Conservation (phyloP, 2,888 invertebrate genomes). For the Coelinius sp. region DNA sequence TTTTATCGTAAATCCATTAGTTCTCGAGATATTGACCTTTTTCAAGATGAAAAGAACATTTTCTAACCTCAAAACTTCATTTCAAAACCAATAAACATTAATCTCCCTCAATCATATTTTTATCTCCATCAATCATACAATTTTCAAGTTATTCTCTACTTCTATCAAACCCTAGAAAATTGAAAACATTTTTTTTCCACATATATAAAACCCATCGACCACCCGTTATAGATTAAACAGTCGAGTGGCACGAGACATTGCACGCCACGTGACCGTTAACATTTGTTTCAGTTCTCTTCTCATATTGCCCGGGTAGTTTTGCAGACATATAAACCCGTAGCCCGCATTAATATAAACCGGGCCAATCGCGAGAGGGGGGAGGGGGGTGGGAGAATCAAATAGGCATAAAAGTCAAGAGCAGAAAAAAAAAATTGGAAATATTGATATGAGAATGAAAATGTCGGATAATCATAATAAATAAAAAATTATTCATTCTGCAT, state of each 20-base stretch:
- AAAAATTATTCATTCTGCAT: background rate
- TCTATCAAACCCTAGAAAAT: background rate
- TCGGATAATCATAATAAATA: background rate
- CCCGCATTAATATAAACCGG: constrained; percentile 39
- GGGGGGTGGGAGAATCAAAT: background rate
- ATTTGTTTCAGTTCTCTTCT: background rate
- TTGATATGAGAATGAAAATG: background rate
- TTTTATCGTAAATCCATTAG: too few species aligned
- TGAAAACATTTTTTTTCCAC: background rate
- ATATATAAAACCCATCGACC: constrained; percentile 16
- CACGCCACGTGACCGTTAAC: constrained; percentile 46
- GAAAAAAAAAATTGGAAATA: background rate
- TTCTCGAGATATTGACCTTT: too few species aligned
- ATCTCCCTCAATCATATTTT: too few species aligned
- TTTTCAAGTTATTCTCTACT: background rate
- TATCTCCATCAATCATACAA: background rate
- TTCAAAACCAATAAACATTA: too few species aligned
- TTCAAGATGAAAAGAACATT: too few species aligned
- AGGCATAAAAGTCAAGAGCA: background rate
- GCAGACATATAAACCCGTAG: constrained; percentile 35
- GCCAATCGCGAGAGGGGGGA: constrained; percentile 25
- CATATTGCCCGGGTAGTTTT: background rate
- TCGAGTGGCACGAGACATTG: constrained; percentile 40
- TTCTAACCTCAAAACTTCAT: too few species aligned
- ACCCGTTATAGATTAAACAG: constrained; percentile 39